These are phyloP conservation scores for Plusia festucae DNA, from an alignment of 2,888 invertebrate species.

Conservation along the genomic window DNA sequence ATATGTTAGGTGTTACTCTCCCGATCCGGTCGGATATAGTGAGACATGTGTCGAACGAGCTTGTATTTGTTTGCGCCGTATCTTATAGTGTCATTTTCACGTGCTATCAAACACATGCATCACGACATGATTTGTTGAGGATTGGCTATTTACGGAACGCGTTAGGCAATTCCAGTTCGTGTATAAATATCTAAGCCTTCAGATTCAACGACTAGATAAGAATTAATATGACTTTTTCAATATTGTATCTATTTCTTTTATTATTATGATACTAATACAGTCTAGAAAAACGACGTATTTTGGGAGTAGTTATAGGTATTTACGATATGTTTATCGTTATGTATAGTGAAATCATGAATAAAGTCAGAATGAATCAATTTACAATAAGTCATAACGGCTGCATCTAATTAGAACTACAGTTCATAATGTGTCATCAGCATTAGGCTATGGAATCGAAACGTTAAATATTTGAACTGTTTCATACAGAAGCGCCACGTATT, in stretches of 20 bases:
- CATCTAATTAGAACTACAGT: too few relatives aligned
- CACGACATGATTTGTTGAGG: constrained; percentile 2
- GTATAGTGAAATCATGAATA: too few relatives aligned
- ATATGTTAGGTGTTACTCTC: constrained; percentile 51
- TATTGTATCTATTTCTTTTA: neutral
- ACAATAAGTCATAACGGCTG: too few relatives aligned
- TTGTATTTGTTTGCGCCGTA: constrained; percentile 42
- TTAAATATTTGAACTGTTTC: neutral
- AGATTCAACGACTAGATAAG: neutral
- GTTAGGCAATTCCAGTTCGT: neutral
- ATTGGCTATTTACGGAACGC: neutral
- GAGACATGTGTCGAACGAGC: constrained; percentile 46
- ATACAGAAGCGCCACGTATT: neutral
- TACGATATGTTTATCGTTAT: neutral
- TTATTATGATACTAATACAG: neutral
- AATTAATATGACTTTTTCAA: neutral
- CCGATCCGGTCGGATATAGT: constrained; percentile 32
- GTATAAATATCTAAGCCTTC: neutral
- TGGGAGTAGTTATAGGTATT: neutral
- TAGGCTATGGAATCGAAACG: neutral
- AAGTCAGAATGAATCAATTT: too few relatives aligned
- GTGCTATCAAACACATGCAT: constrained; percentile 15
- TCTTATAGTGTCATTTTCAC: constrained; percentile 35
- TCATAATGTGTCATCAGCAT: too few relatives aligned
- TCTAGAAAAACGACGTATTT: neutral